These are phyloP conservation scores for Antheraea assamensis DNA, from an alignment of 2,888 invertebrate species.

Conservation along the genomic window DNA sequence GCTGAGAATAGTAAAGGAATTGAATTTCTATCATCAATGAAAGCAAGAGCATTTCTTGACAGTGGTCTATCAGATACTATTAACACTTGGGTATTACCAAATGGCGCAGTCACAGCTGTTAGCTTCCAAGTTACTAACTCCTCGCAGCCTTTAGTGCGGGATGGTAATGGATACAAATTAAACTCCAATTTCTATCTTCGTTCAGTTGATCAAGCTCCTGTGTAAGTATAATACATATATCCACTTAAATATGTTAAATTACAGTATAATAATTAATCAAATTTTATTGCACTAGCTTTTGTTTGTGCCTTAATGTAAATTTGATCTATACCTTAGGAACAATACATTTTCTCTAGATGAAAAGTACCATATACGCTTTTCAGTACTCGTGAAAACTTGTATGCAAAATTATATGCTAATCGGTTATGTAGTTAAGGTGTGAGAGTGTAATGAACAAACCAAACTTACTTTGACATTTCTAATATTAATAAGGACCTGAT, in stretches of 20 bases:
- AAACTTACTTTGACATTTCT: no score
- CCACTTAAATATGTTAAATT: background rate
- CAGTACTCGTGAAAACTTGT: no score
- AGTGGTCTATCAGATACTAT: slow-evolving; percentile 90
- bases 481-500: no score
- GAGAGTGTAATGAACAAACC: no score
- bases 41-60: slow-evolving; percentile 89
- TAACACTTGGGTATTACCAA: slow-evolving; percentile 90
- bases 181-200: slow-evolving; percentile 90
- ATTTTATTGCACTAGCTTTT: background rate
- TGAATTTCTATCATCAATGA: slow-evolving; percentile 89
- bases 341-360: no score
- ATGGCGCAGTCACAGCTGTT: slow-evolving; percentile 89
- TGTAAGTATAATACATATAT: slow-evolving; percentile 61
- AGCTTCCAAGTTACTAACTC: slow-evolving; percentile 77
- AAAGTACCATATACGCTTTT: no score
- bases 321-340: no score
- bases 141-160: slow-evolving; percentile 39
- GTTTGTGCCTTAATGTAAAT: no score
- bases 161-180: slow-evolving; percentile 68
- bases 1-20: slow-evolving; percentile 84
- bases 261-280: background rate
- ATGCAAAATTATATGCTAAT: no score
- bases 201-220: slow-evolving; percentile 91
- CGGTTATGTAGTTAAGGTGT: no score